A percentile compares a stretch with the other conserved stretches of the same genome.
These are phyloP conservation scores for Scaptodrosophila latifasciaeformis DNA, from an alignment of 2,888 invertebrate species.

Conservation along the genomic window DNA sequence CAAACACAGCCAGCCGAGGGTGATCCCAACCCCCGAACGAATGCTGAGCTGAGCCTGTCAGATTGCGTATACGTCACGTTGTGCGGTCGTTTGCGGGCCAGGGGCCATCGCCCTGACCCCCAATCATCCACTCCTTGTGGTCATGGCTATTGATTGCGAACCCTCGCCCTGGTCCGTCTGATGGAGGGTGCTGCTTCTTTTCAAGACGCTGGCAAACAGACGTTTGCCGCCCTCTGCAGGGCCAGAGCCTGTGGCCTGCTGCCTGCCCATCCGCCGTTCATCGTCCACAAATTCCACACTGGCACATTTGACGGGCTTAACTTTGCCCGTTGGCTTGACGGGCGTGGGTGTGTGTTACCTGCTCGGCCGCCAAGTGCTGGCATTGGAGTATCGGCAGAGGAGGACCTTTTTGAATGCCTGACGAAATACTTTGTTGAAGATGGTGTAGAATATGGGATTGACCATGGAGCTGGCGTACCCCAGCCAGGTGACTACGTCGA, in stretches of 20 bases:
- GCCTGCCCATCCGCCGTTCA: slow-evolving; percentile 8
- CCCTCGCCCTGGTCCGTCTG: neutral
- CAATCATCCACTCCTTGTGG: neutral
- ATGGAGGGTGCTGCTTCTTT: slow-evolving; percentile 8
- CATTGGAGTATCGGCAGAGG: slow-evolving; percentile 83
- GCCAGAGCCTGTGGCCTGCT: neutral
- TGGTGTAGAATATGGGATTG: slow-evolving; percentile 96
- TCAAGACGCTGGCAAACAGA: slow-evolving; percentile 21
- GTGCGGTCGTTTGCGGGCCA: slow-evolving; percentile 27
- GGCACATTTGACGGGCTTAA: slow-evolving; percentile 43
- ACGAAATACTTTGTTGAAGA: slow-evolving; percentile 95
- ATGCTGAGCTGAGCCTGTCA: slow-evolving; percentile 2
- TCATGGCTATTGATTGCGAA: slow-evolving; percentile 23
- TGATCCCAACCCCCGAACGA: no score
- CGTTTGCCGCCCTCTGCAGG: slow-evolving; percentile 6
- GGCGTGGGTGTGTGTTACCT: slow-evolving; percentile 75
- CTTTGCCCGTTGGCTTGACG: slow-evolving; percentile 41
- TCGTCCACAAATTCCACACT: slow-evolving; percentile 49
- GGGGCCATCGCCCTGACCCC: neutral
- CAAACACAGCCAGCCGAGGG: no score
- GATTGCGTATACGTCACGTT: slow-evolving; percentile 28
- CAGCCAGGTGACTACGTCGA: slow-evolving; percentile 92
- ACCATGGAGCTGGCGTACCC: slow-evolving; percentile 96
- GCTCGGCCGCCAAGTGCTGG: slow-evolving; percentile 77
- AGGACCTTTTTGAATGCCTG: slow-evolving; percentile 92